Conservation (phyloP, 2,113 vertebrate genomes). For the Hippocampus abdominalis region DNA sequence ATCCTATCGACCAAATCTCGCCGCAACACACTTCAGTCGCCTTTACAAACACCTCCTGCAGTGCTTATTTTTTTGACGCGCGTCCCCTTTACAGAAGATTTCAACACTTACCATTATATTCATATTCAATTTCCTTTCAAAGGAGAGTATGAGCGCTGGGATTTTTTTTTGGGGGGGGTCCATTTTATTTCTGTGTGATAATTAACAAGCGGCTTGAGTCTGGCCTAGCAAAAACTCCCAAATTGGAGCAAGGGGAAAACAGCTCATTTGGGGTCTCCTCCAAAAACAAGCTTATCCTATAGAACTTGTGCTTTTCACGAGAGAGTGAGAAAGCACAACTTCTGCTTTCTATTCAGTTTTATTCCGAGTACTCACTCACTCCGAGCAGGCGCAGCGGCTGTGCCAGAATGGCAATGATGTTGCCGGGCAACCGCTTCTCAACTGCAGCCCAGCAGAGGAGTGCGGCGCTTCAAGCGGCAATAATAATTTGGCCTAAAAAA, state of each 20-base stretch:
- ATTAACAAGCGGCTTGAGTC: background rate
- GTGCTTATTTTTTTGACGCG: background rate
- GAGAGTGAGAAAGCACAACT: background rate
- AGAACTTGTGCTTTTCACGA: background rate
- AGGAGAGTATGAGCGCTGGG: background rate
- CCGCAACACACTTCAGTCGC: background rate
- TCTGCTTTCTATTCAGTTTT: background rate
- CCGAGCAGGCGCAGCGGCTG: background rate
- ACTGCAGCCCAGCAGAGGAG: background rate
- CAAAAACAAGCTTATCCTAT: background rate
- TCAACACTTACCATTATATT: slow-evolving; percentile 2
- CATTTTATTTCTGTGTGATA: background rate
- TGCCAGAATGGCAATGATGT: slow-evolving; percentile 1
- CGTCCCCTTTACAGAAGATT: background rate
- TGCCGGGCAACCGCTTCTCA: background rate
- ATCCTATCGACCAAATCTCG: background rate
- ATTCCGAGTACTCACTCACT: background rate
- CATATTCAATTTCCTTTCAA: background rate
- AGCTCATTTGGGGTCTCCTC: too few relatives aligned
- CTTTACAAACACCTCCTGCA: background rate
- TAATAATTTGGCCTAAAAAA: background rate
- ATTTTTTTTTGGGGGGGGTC: background rate
- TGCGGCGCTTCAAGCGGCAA: background rate
- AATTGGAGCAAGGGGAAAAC: background rate
- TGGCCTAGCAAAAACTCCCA: background rate